Percentiles rank a stretch among this genome's conserved stretches.
Conservation (phyloP, 1,140 invertebrate genomes). For the Tetramorium simillimum region DNA sequence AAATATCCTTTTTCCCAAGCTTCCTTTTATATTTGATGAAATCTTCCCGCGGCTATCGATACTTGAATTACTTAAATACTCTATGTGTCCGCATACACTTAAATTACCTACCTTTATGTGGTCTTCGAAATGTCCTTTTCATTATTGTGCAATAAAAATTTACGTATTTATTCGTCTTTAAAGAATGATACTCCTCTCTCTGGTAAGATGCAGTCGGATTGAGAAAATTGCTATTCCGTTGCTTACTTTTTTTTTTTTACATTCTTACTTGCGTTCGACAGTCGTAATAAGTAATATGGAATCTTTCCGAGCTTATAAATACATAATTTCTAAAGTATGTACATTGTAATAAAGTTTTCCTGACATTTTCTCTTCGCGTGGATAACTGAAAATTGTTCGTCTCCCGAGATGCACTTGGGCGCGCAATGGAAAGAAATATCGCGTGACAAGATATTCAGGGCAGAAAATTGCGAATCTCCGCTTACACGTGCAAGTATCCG, state of each 20-base stretch:
- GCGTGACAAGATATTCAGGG: not conserved
- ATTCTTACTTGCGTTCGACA: not conserved
- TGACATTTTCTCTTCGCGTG: not conserved
- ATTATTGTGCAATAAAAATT: no score
- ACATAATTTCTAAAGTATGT: slow-evolving; percentile 24
- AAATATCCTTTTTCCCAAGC: not conserved
- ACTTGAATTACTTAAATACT: slow-evolving; percentile 11
- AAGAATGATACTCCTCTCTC: no score
- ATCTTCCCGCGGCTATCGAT: not conserved
- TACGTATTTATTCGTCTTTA: no score
- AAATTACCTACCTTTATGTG: no score
- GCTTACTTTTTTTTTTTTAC: not conserved
- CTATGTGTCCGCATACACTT: no score
- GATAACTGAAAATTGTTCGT: slow-evolving; percentile 17
- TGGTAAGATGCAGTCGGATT: no score
- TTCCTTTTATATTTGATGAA: not conserved
- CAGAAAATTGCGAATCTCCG: slow-evolving; percentile 14
- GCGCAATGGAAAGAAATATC: slow-evolving; percentile 9
- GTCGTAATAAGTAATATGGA: not conserved
- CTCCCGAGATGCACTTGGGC: not conserved
- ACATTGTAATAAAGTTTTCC: slow-evolving; percentile 9
- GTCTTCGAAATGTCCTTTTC: no score
- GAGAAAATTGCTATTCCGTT: no score
- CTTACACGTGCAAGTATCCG: not conserved
- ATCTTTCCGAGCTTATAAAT: not conserved